Conservation (phyloP, 1,140 invertebrate species). For the Arion vulgaris region DNA sequence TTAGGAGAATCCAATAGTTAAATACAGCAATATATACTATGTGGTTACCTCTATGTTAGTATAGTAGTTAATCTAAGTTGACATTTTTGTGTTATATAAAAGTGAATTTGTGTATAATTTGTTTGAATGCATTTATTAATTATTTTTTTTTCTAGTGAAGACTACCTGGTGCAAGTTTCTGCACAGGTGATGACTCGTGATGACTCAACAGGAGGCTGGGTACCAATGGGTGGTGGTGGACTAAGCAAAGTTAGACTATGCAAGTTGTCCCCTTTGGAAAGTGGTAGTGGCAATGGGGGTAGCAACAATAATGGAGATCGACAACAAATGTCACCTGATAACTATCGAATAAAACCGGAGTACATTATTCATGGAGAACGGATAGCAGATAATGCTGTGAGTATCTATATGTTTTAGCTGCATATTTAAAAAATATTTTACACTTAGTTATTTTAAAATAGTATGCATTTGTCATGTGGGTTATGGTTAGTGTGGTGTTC, state of each 20-base stretch:
- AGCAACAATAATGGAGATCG: slow-evolving; percentile 6
- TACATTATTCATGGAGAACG: slow-evolving; percentile 34
- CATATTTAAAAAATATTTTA: not conserved
- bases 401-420: not conserved
- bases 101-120: not conserved
- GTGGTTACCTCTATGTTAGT: too few relatives aligned
- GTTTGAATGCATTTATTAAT: not conserved
- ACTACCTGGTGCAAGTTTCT: slow-evolving; percentile 93
- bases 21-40: too few relatives aligned
- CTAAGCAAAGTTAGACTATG: slow-evolving; percentile 81
- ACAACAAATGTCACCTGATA: not conserved
- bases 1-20: too few relatives aligned
- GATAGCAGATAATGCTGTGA: slow-evolving; percentile 35
- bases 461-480: too few relatives aligned
- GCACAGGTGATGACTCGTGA: slow-evolving; percentile 98
- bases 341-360: slow-evolving; percentile 28
- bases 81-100: too few relatives aligned
- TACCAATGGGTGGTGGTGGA: slow-evolving; percentile 92
- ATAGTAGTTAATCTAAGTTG: too few relatives aligned
- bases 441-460: too few relatives aligned
- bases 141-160: slow-evolving; percentile 75
- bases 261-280: slow-evolving; percentile 51
- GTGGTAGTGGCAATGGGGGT: not conserved
- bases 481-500: too few relatives aligned
- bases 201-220: slow-evolving; percentile 96